Percentiles rank a stretch among this genome's conserved stretches.
These are phyloP conservation scores for Dipodomys ordii DNA, from an alignment of 2,113 vertebrate genomes.

Conservation along the genomic window DNA sequence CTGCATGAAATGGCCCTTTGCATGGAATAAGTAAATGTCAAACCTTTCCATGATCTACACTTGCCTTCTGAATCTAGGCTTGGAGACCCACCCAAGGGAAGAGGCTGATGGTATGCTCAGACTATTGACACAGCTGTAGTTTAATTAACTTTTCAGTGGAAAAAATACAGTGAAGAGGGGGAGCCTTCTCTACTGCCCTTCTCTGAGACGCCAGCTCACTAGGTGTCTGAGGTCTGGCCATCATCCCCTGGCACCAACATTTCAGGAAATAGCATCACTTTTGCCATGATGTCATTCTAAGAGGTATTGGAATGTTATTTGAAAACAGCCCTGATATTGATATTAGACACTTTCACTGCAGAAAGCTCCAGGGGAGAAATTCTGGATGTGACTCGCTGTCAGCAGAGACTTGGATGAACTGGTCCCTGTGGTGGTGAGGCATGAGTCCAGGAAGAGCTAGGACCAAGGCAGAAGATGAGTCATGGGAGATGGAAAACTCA, in stretches of 20 bases:
- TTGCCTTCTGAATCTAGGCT: not conserved
- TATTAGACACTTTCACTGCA: slow-evolving; percentile 25
- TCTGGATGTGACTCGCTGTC: not conserved
- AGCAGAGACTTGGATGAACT: slow-evolving; percentile 16
- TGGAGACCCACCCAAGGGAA: not conserved
- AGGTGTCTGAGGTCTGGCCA: slow-evolving; percentile 9
- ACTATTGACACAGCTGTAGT: slow-evolving; percentile 46
- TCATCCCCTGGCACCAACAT: not conserved
- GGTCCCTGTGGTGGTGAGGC: accelerated
- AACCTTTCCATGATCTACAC: not conserved
- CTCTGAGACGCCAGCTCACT: not conserved
- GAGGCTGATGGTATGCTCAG: not conserved
- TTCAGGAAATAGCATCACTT: not conserved
- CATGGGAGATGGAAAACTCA: not conserved
- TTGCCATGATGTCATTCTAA: slow-evolving; percentile 58
- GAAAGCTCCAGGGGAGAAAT: not conserved
- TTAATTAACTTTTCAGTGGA: slow-evolving; percentile 53
- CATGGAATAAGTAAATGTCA: not conserved
- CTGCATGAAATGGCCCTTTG: not conserved
- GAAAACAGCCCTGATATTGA: slow-evolving; percentile 50
- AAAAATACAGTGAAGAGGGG: slow-evolving; percentile 44
- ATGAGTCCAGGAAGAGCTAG: not conserved
- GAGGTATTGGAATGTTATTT: slow-evolving; percentile 50
- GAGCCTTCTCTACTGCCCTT: not conserved
- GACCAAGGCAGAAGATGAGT: not conserved